A percentile compares a stretch with the other conserved stretches of the same genome.
These are phyloP conservation scores for Dynastes maya DNA, from an alignment of 2,888 invertebrate genomes.

Conservation along the genomic window DNA sequence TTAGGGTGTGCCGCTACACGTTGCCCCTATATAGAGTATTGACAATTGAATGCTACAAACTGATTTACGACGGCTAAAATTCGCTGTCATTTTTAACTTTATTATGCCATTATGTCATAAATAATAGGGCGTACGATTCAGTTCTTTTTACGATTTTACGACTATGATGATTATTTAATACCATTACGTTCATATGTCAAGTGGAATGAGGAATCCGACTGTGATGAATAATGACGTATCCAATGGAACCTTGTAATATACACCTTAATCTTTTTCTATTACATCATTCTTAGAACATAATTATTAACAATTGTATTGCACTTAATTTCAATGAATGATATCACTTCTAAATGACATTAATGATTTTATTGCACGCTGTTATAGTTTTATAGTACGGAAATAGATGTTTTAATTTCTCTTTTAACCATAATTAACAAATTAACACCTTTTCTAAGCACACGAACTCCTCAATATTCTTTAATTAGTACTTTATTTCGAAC, in stretches of 20 bases:
- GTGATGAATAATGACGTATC: not conserved
- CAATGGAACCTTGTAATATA: not conserved
- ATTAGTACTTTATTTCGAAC: no score
- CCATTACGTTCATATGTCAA: not conserved
- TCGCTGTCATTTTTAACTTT: constrained; percentile 34
- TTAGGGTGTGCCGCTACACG: constrained; percentile 5
- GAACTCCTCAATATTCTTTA: not conserved
- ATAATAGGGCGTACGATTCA: constrained; percentile 15
- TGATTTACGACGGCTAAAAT: constrained; percentile 43
- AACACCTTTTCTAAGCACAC: not conserved
- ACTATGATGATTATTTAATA: constrained; percentile 14
- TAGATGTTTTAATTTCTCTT: not conserved
- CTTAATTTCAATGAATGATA: not conserved
- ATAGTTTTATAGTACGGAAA: no score
- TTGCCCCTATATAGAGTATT: constrained; percentile 15
- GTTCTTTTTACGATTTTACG: constrained; percentile 29
- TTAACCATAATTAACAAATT: constrained; percentile 3
- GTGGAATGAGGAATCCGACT: not conserved
- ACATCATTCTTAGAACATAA: not conserved
- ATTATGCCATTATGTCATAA: constrained; percentile 36
- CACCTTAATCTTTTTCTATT: not conserved
- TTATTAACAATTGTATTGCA: not conserved
- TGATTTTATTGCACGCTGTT: no score
- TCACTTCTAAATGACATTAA: not conserved
- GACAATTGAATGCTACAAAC: constrained; percentile 36